Evolutionary conservation across 1,140 invertebrate genomes (phyloP), one percentile per base, ranked within the genome.

Genomic region (Bombus confusus): DNA sequence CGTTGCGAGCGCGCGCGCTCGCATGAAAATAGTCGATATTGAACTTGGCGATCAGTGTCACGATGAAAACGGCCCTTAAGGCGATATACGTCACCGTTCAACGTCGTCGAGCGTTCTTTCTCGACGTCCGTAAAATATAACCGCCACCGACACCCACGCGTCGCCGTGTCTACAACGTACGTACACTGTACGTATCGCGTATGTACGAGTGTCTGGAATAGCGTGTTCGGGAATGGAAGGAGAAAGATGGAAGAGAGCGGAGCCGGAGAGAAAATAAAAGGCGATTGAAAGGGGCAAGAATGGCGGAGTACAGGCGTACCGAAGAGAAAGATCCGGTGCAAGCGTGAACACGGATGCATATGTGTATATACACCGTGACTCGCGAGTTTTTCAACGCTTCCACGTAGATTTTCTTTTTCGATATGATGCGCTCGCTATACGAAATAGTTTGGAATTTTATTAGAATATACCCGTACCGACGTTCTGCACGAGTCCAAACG

Each of bases 41-140:
- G 82, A 83, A 78, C 82, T 69, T 41, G 82, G 64, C 64, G 74
- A 83, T 83, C 64, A 69, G 74, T 83, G 64, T 83, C 82, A 78
- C 62, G 74, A 69, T 78, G 71, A 75, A 57, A 83, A 78, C 82
- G 62, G 62, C 74, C 73, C 81, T 83, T 77, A 77, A 77, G 81
- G 74, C 62, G 43, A 31, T 69, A 37, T 15, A 68, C 81, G 82
- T 83, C 74, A 69, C 73, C 28, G 74, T 78, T 18, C 64, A 57
- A 59, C 73, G 64, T 43, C 81, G 43, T 39, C 72, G 62, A 39
- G 41, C 66, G 34, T 37, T 59, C 37, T 41, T 37, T 31, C 57
- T 22, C 47, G 80, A 22, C 34, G 39, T 64, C 22, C 22, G 37
- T 78, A 34, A 78, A 78, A 78, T 83, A 68, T 78, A 83, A 83